A percentile compares a stretch with the other conserved stretches of the same genome.
These are phyloP conservation scores for Conus ventricosus DNA, from an alignment of 1,140 invertebrate genomes.

Conservation along the genomic window DNA sequence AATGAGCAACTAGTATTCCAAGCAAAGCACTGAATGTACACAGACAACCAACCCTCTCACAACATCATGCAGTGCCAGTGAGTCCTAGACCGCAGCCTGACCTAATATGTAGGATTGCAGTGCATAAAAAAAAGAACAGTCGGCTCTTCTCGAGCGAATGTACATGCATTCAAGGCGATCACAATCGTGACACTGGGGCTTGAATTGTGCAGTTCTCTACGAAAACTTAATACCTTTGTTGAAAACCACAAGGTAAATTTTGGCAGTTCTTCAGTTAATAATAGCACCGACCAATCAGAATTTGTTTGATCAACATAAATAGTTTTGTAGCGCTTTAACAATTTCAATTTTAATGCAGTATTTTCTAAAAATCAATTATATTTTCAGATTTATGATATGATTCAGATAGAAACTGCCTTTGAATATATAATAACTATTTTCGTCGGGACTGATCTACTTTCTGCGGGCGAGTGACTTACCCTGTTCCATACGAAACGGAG, in stretches of 20 bases:
- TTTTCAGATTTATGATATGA: background rate
- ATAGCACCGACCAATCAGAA: slow-evolving; percentile 35
- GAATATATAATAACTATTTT: slow-evolving; percentile 13
- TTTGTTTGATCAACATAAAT: slow-evolving; percentile 29
- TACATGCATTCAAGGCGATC: background rate
- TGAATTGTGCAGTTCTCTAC: background rate
- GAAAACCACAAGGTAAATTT: slow-evolving; percentile 27
- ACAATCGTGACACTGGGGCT: background rate
- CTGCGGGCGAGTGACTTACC: slow-evolving; percentile 55
- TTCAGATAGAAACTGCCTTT: background rate
- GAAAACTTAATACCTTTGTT: slow-evolving; percentile 33
- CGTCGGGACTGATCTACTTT: slow-evolving; percentile 41
- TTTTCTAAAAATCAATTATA: background rate
- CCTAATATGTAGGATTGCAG: slow-evolving; percentile 4
- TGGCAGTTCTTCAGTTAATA: slow-evolving; percentile 36
- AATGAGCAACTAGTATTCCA: slow-evolving; percentile 14
- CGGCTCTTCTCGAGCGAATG: slow-evolving; percentile 17
- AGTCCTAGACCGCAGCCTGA: slow-evolving; percentile 20
- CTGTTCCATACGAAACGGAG: slow-evolving; percentile 51
- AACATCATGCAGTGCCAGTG: slow-evolving; percentile 41
- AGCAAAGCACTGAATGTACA: slow-evolving; percentile 30
- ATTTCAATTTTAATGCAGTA: background rate
- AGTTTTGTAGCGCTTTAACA: background rate
- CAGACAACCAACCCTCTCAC: slow-evolving; percentile 14
- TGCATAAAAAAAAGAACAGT: slow-evolving; percentile 17